These are phyloP conservation scores for Aleiodes alternator DNA, from an alignment of 2,888 invertebrate species.

Conservation along the genomic window DNA sequence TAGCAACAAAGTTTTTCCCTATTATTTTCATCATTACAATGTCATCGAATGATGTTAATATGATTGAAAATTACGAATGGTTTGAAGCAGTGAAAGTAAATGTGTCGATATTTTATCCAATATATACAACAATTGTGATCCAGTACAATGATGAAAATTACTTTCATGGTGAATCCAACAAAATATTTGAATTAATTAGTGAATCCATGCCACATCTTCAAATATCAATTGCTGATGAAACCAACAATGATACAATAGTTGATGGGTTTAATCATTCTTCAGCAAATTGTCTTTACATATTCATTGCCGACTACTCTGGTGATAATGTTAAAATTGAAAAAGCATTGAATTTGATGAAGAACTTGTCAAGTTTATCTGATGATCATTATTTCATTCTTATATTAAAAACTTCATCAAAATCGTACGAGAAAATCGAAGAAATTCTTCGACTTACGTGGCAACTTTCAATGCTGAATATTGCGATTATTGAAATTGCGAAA, in stretches of 20 bases:
- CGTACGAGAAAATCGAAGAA: background rate
- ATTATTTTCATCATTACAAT: too few relatives aligned
- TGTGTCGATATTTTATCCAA: too few relatives aligned
- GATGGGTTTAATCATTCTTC: background rate
- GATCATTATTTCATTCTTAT: constrained; percentile 11
- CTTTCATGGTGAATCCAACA: background rate
- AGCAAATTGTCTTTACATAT: background rate
- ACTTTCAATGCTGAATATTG: background rate
- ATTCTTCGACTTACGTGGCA: background rate
- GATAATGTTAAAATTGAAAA: background rate
- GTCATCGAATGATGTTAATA: too few relatives aligned
- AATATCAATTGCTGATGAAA: too few relatives aligned
- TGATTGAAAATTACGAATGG: too few relatives aligned
- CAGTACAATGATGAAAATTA: background rate
- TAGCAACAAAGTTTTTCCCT: too few relatives aligned
- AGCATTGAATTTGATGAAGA: background rate
- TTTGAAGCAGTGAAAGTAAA: too few relatives aligned
- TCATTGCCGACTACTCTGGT: background rate
- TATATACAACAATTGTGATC: too few relatives aligned
- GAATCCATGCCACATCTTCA: too few relatives aligned
- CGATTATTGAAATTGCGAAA: background rate
- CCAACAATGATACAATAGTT: too few relatives aligned
- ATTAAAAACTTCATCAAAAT: constrained; percentile 5
- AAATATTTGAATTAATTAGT: background rate
- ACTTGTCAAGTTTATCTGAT: background rate